Base-by-base conservation (phyloP, 2,888 invertebrate genomes). In the Teinopalpus imperialis region DNA sequence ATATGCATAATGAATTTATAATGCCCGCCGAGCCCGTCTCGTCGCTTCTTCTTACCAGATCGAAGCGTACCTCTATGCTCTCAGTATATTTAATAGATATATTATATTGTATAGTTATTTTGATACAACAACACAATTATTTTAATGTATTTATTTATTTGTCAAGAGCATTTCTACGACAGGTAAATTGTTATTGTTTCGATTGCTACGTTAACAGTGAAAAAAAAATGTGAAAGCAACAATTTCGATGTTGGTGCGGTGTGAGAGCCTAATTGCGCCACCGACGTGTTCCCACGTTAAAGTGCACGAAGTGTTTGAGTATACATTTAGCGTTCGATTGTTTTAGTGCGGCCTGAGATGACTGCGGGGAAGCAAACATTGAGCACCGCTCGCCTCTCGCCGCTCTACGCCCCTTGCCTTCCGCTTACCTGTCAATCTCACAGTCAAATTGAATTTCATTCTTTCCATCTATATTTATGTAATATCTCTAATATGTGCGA, bases 1-100 rank as follows among this genome's bases (percentile, higher is more conserved):
- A 85, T 87, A 86, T 87, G 87, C 87, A 88, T 87, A 88, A 88
- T 88, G 88, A 87, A 88, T 88, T 77, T 88, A 87, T 86, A 87
- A 87, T 87, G 70, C 72, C 72, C 67, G 67, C 71, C 67, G 65
- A 65, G 70, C 61, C 65, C 69, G 76, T 71, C 71, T 66, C 66
- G 67, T 66, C 61, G 43, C 40, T 42, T 67, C 66, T 64, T 59
- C 53, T 55, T 57, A 54, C 53, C 56, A 53, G 60, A 63, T 62
- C 64, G 55, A 65, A 58, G 51, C 53, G 56, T 49, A 59, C 60
- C 59, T 56, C 51, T 50, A 41, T 43, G 51, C 41, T 32, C 36
- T 39, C 44, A 49, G 39, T 42, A 26, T 14, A 5, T 9, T 9
- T 18, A 16, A 8, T 16, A 32, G 5, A 8, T 32, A 16, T 6